Base-by-base conservation (phyloP, 2,797 vertebrate species). In the Sebastes minor region DNA sequence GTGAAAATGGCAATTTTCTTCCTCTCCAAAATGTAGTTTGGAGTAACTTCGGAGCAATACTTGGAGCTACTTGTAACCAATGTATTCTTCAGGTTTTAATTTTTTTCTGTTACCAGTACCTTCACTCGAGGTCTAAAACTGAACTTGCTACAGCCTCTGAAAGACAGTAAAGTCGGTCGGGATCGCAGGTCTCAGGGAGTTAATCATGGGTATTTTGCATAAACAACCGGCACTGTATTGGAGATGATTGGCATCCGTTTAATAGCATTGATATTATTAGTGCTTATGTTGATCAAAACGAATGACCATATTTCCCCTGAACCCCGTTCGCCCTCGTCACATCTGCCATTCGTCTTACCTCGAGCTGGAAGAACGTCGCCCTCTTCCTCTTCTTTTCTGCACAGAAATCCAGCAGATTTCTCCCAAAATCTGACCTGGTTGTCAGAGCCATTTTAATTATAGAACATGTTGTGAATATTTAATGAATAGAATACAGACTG, bases 401-500 rank as follows among this genome's bases (percentile, higher is more conserved):
- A 69, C 38, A 72, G 22, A 82, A 66, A 78, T 78, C 57, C 78
- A 84, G 14, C 10, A 72, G 49, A 85, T 57, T 57, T 81, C 56
- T 22, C 49, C n/a, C 53, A 33, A 65, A 81, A 74, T 74, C 55
- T 65, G 56, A 72, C 56, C 62, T 74, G 70, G 25, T 65, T 76
- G 71, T 86, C 59, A 66, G 62, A 68, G 59, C 14, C 7, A 13
- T 73, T 86, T 83, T 52, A 83, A 84, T 84, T 74, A 86, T 74
- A 66, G 63, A 78, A 59, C 30, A 60, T 73, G 33, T 35, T 49
- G 18, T 76, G 46, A 78, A 88, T 82, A 71, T 80, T 83, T 76
- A 70, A 84, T 80, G 33, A 76, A 49, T 14, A 65, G 22, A 71
- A 67, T 28, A 65, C 23, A 33, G 33, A 27, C 59, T 71, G 80